These are phyloP conservation scores for Drosophila stalkeri DNA, from an alignment of 2,888 invertebrate species.

Conservation along the genomic window DNA sequence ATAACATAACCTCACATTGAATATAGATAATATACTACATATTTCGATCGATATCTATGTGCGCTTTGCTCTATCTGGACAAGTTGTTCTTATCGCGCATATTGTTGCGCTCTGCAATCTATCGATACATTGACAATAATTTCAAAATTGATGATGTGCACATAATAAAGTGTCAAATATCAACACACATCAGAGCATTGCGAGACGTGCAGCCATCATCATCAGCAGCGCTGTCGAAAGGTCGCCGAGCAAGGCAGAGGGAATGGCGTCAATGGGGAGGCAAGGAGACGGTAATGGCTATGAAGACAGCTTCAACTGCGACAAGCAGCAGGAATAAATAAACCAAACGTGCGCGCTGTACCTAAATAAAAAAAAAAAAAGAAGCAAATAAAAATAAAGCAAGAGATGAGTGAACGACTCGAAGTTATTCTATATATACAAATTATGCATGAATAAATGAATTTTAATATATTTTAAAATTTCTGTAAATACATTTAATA, in stretches of 20 bases:
- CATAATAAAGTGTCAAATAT: slow-evolving; percentile 82
- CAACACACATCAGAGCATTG: slow-evolving; percentile 68
- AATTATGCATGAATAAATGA: no score
- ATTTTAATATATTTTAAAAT: no score
- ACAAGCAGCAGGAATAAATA: slow-evolving; percentile 58
- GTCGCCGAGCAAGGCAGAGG: background rate
- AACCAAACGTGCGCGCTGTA: slow-evolving; percentile 57
- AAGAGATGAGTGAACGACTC: background rate
- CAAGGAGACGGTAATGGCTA: slow-evolving; percentile 46
- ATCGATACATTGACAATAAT: slow-evolving; percentile 59
- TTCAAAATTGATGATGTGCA: slow-evolving; percentile 82
- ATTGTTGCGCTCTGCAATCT: slow-evolving; percentile 36
- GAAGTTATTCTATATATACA: background rate
- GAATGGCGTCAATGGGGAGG: background rate
- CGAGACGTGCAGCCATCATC: slow-evolving; percentile 61
- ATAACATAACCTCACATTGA: background rate
- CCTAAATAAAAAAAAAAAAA: slow-evolving; percentile 28
- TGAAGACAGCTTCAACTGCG: slow-evolving; percentile 54
- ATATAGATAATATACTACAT: background rate
- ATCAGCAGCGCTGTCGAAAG: slow-evolving; percentile 14
- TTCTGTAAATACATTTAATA: no score
- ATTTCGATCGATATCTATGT: background rate
- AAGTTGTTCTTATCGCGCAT: slow-evolving; percentile 24
- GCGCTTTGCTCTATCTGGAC: background rate
- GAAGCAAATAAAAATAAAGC: background rate